Conservation (phyloP, 2,888 invertebrate genomes). For the Drosophila nigricruria region DNA sequence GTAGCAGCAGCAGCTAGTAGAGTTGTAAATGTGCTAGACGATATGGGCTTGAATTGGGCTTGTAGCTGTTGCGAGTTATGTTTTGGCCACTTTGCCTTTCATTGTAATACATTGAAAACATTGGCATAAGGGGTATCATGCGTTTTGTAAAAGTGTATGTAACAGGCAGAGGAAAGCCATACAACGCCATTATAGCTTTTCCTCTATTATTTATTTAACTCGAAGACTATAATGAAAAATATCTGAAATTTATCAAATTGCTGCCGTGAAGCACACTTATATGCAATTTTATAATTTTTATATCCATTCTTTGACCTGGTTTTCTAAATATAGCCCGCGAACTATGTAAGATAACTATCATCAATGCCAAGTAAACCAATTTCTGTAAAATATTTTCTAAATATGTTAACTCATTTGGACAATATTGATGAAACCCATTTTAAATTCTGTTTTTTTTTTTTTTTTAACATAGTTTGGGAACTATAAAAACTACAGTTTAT, state of each 20-base stretch:
- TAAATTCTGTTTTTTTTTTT: background rate
- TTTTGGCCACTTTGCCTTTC: slow-evolving; percentile 49
- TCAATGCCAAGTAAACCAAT: too few species aligned
- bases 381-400: too few species aligned
- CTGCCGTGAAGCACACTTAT: too few species aligned
- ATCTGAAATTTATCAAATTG: too few species aligned
- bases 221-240: background rate
- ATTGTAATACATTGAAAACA: slow-evolving; percentile 25
- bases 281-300: too few species aligned
- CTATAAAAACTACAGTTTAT: too few species aligned
- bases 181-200: background rate
- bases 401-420: background rate
- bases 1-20: background rate
- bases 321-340: background rate
- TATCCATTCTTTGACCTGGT: too few species aligned
- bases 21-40: too few species aligned
- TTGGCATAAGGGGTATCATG: background rate
- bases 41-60: background rate
- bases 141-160: background rate
- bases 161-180: background rate
- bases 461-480: background rate
- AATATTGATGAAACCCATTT: background rate
- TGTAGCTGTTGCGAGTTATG: slow-evolving; percentile 18
- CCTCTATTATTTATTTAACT: background rate
- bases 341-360: background rate